A percentile compares a stretch with the other conserved stretches of the same genome.
Evolutionary conservation across 2,888 invertebrate species (phyloP).

Genomic region (Yponomeuta cagnagella): DNA sequence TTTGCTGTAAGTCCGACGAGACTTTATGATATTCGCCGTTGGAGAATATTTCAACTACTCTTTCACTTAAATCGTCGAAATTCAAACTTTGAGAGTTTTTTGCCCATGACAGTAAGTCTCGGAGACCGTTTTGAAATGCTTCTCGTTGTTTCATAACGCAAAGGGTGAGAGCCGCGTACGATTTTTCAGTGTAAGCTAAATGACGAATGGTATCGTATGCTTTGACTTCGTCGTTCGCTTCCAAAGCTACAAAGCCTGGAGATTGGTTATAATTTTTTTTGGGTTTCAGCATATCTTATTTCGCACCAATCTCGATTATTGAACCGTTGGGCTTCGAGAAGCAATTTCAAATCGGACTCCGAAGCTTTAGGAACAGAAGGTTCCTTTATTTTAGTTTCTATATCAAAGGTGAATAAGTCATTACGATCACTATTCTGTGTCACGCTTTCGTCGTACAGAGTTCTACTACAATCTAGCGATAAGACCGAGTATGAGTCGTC

Average conservation of each 20-base stretch:
- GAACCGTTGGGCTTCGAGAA: neutral
- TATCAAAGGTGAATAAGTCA: too few species aligned
- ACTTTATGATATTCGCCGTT: neutral
- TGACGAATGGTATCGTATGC: neutral
- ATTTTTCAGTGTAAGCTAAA: neutral
- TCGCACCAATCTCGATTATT: neutral
- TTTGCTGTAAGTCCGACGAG: too few species aligned
- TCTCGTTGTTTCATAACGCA: neutral
- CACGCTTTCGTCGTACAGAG: too few species aligned
- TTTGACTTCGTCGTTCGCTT: neutral
- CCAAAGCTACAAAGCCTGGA: neutral
- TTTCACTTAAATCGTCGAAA: neutral
- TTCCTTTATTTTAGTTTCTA: neutral
- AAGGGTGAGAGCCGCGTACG: neutral
- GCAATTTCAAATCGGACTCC: slow-evolving; percentile 6
- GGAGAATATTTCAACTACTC: neutral
- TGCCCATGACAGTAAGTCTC: neutral
- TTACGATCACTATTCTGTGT: too few species aligned
- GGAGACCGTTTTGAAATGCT: neutral
- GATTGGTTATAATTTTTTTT: neutral
- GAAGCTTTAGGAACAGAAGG: slow-evolving; percentile 1
- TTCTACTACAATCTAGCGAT: too few species aligned
- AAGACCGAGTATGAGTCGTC: neutral
- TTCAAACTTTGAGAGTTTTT: neutral
- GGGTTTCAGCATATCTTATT: neutral